Evolutionary conservation across 2,113 vertebrate species (phyloP).

Genomic region (Malurus cyaneus): DNA sequence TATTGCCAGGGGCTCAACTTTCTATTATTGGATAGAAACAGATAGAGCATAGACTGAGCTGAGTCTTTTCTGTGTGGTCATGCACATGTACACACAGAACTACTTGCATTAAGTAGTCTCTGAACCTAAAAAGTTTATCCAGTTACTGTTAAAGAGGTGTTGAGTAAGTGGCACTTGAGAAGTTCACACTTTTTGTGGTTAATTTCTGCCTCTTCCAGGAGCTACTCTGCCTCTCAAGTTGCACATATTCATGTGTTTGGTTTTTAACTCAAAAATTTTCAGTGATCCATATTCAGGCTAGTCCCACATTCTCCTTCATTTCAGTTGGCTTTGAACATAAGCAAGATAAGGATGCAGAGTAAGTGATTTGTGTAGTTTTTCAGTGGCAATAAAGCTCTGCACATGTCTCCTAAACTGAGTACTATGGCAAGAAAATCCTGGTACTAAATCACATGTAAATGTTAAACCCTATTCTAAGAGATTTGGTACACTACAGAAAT

Average conservation of each 20-base stretch:
- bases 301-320: background rate
- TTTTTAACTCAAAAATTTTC: background rate
- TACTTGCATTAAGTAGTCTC: background rate
- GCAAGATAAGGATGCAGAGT: background rate
- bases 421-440: background rate
- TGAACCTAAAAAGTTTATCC: background rate
- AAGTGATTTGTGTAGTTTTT: background rate
- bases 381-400: background rate
- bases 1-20: conserved; percentile 11
- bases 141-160: background rate
- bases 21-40: background rate
- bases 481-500: background rate
- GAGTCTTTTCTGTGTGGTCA: background rate
- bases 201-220: background rate
- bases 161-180: background rate
- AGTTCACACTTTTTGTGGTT: background rate
- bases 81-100: background rate
- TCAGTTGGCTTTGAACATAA: background rate
- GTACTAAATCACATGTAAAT: background rate
- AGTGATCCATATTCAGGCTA: background rate
- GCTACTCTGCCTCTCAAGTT: background rate
- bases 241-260: background rate
- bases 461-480: background rate
- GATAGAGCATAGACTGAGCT: background rate
- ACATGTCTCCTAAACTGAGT: background rate